Evolutionary conservation across 2,797 vertebrate genomes (phyloP), one percentile per base, ranked within the genome.

Genomic region (Nothura maculosa): DNA sequence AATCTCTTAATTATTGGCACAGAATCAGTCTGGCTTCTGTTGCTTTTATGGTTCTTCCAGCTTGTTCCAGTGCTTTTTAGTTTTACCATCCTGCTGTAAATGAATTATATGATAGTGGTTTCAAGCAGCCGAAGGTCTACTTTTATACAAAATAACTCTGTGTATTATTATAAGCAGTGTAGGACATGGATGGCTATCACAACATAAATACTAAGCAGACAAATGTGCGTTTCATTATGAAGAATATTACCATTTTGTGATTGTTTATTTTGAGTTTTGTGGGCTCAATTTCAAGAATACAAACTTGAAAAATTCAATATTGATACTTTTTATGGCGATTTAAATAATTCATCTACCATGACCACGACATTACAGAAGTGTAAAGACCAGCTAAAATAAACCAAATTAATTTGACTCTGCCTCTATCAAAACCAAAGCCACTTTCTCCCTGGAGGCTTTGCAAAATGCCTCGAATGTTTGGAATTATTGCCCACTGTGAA

Each of bases 1-100:
- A 96, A 96, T 96, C 94, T 93, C 92, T 95, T 95, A 91, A 96
- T 96, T 92, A 85, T 89, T 97, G 97, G 96, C 97, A 96, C 92
- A 73, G 80, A 94, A 85, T 94, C 89, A 93, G 86, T 95, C 96
- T 96, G 80, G 92, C 87, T 95, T 96, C 94, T 96, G 95, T 90
- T 96, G 92, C 90, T 94, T 96, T 95, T 96, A 92, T 85, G 93
- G 92, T 74, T 93, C 93, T 95, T 95, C 92, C 93, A 93, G 91
- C 77, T 95, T 93, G 82, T 95, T 95, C 83, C 85, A 91, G 76
- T 57, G 80, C 92, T 92, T 96, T 94, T 92, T 36, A 92, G 78
- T 86, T 94, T 93, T 87, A 74, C 92, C 93, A 87, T 93, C 86
- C 92, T 92, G 93, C 93, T 80, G 60, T 92, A 95, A 81, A 90